Evolutionary conservation across 2,888 invertebrate species (phyloP).

Genomic region (Rotaria magnacalcarata): DNA sequence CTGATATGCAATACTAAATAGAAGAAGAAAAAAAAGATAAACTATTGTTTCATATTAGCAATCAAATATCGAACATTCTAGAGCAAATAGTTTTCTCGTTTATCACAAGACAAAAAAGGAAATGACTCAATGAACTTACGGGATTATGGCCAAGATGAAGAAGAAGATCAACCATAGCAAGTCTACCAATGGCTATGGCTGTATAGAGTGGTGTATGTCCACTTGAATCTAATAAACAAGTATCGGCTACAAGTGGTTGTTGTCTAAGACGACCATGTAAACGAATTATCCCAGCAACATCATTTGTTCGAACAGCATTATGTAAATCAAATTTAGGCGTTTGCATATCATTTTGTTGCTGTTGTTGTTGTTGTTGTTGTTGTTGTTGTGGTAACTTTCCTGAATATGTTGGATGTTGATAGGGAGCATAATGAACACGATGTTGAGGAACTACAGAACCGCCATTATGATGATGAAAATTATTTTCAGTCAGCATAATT

Average conservation of each 20-base stretch:
- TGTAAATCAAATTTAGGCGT: conserved; percentile 20
- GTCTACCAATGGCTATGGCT: background rate
- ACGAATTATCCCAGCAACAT: background rate
- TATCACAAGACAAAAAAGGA: too few species aligned
- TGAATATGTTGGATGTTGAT: background rate
- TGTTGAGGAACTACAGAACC: background rate
- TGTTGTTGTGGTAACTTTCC: background rate
- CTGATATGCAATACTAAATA: conserved; percentile 23
- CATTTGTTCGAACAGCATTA: conserved; percentile 27
- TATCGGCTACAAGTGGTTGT: background rate
- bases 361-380: background rate
- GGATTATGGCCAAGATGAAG: conserved; percentile 32
- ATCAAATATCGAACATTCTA: too few species aligned
- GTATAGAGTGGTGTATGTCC: conserved; percentile 35
- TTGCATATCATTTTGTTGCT: background rate
- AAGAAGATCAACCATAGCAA: conserved; percentile 6
- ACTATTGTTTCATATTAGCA: too few species aligned
- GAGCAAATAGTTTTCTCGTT: too few species aligned
- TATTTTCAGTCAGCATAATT: background rate
- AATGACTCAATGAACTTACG: background rate
- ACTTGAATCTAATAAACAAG: background rate
- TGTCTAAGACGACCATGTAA: conserved; percentile 1
- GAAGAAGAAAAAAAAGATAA: too few species aligned
- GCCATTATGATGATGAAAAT: background rate
- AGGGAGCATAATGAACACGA: background rate